Conservation (phyloP, 2,888 invertebrate genomes). For the Buathra laborator region DNA sequence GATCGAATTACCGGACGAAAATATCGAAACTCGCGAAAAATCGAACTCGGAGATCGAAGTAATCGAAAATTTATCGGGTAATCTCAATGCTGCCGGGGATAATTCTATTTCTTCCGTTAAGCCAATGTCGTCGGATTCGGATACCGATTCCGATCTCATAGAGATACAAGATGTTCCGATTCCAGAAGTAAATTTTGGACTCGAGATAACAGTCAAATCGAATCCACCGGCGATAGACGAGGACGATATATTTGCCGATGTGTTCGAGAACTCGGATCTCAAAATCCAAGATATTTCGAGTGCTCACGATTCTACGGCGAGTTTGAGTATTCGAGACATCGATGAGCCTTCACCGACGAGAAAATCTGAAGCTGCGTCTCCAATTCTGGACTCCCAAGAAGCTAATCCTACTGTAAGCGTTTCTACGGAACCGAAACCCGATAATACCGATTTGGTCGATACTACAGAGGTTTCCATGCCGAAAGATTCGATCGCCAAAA, state of each 20-base stretch:
- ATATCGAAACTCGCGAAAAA: constrained; percentile 29
- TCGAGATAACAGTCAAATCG: constrained; percentile 84
- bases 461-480: background rate
- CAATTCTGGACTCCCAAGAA: background rate
- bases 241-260: constrained; percentile 91
- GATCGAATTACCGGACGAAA: constrained; percentile 59
- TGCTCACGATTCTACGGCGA: constrained; percentile 31
- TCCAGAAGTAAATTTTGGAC: constrained; percentile 62
- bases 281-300: constrained; percentile 30
- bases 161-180: constrained; percentile 80
- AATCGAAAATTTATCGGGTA: background rate
- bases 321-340: constrained; percentile 1
- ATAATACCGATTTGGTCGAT: background rate
- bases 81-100: constrained; percentile 12
- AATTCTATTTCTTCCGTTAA: constrained; percentile 22
- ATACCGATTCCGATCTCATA: constrained; percentile 85
- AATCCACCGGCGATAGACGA: constrained; percentile 75
- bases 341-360: constrained; percentile 19
- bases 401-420: background rate
- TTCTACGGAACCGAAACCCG: background rate
- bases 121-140: constrained; percentile 71
- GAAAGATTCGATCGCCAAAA: constrained; percentile 6
- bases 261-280: constrained; percentile 85
- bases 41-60: constrained; percentile 2
- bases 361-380: background rate